Conservation (phyloP, 2,113 vertebrate genomes). For the Myotis davidii region DNA sequence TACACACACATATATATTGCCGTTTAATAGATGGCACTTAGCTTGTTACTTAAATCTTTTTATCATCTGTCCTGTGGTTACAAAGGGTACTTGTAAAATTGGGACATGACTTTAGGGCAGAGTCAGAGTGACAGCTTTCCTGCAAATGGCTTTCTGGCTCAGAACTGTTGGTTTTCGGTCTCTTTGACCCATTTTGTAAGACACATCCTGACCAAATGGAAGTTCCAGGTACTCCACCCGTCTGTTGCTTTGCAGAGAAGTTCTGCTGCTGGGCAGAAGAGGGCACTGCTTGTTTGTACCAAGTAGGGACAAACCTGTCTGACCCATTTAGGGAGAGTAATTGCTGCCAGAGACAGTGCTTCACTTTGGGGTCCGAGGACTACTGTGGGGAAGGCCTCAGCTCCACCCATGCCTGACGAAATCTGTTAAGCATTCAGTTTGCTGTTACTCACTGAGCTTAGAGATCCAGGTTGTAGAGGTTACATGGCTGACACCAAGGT, state of each 20-base stretch:
- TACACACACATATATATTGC: not conserved
- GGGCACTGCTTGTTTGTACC: constrained; percentile 61
- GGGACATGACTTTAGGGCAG: constrained; percentile 28
- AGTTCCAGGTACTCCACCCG: not conserved
- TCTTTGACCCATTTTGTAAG: not conserved
- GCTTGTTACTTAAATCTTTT: constrained; percentile 32
- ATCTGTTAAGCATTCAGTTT: not conserved
- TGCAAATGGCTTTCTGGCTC: not conserved
- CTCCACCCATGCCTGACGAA: not conserved
- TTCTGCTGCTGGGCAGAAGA: constrained; percentile 59
- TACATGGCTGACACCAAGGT: not conserved
- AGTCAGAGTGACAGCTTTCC: not conserved
- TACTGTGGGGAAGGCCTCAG: rapidly evolving
- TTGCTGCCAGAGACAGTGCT: not conserved
- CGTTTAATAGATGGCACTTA: constrained; percentile 49
- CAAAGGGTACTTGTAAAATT: constrained; percentile 41
- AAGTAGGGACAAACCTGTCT: not conserved
- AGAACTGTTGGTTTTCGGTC: not conserved
- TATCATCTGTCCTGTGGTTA: constrained; percentile 22
- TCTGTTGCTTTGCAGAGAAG: not conserved
- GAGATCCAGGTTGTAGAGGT: not conserved
- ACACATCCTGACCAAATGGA: not conserved
- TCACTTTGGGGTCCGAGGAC: not conserved
- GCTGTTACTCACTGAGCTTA: not conserved
- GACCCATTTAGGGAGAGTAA: not conserved